phyloP scores from a whole-genome alignment of 2,888 invertebrate genomes.

The Ligdia adustata region DNA sequence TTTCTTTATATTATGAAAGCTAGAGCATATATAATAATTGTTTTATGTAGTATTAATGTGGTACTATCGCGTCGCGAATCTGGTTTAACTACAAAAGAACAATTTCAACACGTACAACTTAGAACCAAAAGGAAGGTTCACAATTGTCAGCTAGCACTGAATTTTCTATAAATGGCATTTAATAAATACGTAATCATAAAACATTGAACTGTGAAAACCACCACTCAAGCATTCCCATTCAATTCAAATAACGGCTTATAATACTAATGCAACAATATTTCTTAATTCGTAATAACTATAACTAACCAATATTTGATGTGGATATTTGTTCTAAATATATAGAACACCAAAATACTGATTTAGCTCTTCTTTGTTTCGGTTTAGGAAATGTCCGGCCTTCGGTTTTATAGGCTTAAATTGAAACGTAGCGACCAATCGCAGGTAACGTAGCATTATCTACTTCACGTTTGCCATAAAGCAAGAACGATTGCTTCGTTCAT shows the following conservation, averaged over 20 bases:
- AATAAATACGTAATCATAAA: too few relatives aligned
- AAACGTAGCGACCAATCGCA: conserved; percentile 51
- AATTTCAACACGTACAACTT: too few relatives aligned
- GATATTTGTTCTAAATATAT: conserved; percentile 10
- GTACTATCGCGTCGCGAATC: too few relatives aligned
- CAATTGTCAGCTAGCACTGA: too few relatives aligned
- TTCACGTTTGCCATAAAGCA: conserved; percentile 19
- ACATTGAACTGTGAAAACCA: too few relatives aligned
- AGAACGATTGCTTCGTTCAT: conserved; percentile 9
- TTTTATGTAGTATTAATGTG: too few relatives aligned
- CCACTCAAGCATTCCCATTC: neutral
- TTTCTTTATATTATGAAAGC: too few relatives aligned
- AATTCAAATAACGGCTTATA: conserved; percentile 3
- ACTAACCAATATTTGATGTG: conserved; percentile 4
- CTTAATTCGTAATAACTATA: neutral
- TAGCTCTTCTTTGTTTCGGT: conserved; percentile 34
- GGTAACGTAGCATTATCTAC: conserved; percentile 44
- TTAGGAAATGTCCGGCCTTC: conserved; percentile 51
- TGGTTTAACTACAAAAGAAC: too few relatives aligned
- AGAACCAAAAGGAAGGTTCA: too few relatives aligned
- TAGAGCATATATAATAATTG: too few relatives aligned
- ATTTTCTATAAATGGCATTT: too few relatives aligned
- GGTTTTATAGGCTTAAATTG: conserved; percentile 70
- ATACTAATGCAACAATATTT: neutral
- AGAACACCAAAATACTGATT: conserved; percentile 25